These are phyloP conservation scores for Onchidella celtica DNA, from an alignment of 2,888 invertebrate genomes.

Conservation along the genomic window DNA sequence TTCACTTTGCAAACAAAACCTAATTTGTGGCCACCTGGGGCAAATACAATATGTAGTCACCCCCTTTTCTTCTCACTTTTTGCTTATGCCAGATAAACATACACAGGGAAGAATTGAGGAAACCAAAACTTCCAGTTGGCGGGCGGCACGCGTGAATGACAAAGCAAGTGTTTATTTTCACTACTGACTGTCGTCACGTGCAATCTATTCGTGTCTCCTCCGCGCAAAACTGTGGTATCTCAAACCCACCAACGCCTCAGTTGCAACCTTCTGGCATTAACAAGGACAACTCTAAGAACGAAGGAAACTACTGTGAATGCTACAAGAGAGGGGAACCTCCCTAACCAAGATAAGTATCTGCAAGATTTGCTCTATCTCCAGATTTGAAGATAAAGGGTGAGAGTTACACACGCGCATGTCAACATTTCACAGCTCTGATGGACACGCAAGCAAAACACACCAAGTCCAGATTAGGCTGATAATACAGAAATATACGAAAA, in stretches of 20 bases:
- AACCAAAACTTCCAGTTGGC: too few species aligned
- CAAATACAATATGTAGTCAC: too few species aligned
- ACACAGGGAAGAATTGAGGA: too few species aligned
- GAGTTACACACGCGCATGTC: slow-evolving; percentile 30
- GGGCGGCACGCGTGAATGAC: slow-evolving; percentile 17
- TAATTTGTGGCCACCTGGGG: too few species aligned
- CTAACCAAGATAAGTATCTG: background rate
- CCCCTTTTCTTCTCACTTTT: too few species aligned
- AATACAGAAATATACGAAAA: background rate
- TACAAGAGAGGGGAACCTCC: background rate
- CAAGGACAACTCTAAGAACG: background rate
- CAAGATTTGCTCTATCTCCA: slow-evolving; percentile 13
- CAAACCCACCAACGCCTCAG: too few species aligned
- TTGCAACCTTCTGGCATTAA: too few species aligned
- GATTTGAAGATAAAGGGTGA: slow-evolving; percentile 4
- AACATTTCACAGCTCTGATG: slow-evolving; percentile 16
- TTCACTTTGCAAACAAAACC: too few species aligned
- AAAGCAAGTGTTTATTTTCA: slow-evolving; percentile 20
- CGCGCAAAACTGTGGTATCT: too few species aligned
- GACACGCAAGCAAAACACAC: slow-evolving; percentile 15
- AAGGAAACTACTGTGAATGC: background rate
- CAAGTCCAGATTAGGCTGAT: background rate
- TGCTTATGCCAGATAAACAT: too few species aligned
- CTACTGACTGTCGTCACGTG: slow-evolving; percentile 1
- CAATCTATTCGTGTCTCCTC: too few species aligned